Evolutionary conservation across 2,888 invertebrate genomes (phyloP).

Genomic region (Periphyllus acericola): DNA sequence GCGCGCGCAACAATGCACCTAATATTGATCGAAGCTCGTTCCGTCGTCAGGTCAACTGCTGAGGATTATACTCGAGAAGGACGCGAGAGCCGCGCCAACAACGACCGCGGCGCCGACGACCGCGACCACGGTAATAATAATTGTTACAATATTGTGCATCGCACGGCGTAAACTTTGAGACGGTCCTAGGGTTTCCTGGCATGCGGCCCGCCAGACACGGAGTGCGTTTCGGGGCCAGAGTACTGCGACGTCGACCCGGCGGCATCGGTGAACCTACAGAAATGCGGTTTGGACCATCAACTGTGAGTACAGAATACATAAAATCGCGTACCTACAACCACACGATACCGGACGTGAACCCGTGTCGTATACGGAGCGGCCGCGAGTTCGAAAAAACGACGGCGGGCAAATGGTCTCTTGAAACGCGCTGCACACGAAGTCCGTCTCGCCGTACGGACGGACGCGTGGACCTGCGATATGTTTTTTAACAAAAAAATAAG

Average conservation of each 20-base stretch:
- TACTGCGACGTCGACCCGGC: neutral
- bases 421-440: too few relatives aligned
- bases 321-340: too few relatives aligned
- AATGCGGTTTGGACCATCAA: slow-evolving; percentile 17
- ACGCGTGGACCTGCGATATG: too few relatives aligned
- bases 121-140: neutral
- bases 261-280: neutral
- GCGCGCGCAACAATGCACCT: too few relatives aligned
- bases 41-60: neutral
- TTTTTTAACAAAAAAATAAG: too few relatives aligned
- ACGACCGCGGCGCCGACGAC: neutral
- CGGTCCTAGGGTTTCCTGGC: neutral
- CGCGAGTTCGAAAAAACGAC: too few relatives aligned
- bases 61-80: slow-evolving; percentile 1
- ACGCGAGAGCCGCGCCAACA: neutral
- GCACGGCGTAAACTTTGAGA: neutral
- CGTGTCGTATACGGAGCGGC: too few relatives aligned
- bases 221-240: slow-evolving; percentile 23
- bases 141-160: neutral
- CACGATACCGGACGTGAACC: too few relatives aligned
- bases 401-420: too few relatives aligned
- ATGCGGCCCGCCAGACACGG: slow-evolving; percentile 3
- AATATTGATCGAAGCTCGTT: neutral
- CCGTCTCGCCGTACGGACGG: too few relatives aligned
- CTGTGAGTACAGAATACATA: slow-evolving; percentile 6